Conservation (phyloP, 1,140 invertebrate species). For the Scaptomyza graminum region DNA sequence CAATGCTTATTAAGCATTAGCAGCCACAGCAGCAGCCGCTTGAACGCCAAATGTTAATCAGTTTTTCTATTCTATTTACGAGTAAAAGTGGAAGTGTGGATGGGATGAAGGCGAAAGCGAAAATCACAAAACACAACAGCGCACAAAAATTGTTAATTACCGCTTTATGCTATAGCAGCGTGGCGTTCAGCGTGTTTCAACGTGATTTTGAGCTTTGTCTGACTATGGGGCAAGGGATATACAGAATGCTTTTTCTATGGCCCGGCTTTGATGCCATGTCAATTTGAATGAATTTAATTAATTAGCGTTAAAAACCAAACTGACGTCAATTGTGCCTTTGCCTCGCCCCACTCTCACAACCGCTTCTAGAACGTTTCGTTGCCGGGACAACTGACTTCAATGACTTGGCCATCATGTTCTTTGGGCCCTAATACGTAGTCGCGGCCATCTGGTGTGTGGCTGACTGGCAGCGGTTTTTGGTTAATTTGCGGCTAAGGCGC, state of each 20-base stretch:
- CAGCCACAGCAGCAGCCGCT: slow-evolving; percentile 35
- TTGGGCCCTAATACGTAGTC: slow-evolving; percentile 40
- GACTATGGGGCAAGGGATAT: not conserved
- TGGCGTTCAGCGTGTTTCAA: not conserved
- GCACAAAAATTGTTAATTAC: slow-evolving; percentile 69
- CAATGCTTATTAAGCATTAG: slow-evolving; percentile 55
- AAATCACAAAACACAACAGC: slow-evolving; percentile 71
- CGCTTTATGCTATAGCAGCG: slow-evolving; percentile 21
- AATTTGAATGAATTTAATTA: slow-evolving; percentile 81
- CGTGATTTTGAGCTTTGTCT: not conserved
- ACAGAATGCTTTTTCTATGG: slow-evolving; percentile 1
- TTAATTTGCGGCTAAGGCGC: slow-evolving; percentile 61
- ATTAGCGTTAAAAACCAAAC: slow-evolving; percentile 76
- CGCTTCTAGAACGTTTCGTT: slow-evolving; percentile 10
- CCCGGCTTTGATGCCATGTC: slow-evolving; percentile 46
- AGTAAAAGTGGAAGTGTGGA: not conserved
- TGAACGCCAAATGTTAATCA: slow-evolving; percentile 70
- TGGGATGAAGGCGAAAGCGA: slow-evolving; percentile 34
- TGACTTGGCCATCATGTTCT: slow-evolving; percentile 27
- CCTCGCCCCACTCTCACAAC: too few species aligned
- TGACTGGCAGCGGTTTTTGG: slow-evolving; percentile 23
- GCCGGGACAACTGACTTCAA: slow-evolving; percentile 26
- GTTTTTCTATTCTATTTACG: slow-evolving; percentile 52
- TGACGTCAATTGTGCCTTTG: slow-evolving; percentile 62
- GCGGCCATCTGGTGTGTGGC: slow-evolving; percentile 45